Conservation (phyloP, 2,888 invertebrate species). For the Physocephala rufipes region DNA sequence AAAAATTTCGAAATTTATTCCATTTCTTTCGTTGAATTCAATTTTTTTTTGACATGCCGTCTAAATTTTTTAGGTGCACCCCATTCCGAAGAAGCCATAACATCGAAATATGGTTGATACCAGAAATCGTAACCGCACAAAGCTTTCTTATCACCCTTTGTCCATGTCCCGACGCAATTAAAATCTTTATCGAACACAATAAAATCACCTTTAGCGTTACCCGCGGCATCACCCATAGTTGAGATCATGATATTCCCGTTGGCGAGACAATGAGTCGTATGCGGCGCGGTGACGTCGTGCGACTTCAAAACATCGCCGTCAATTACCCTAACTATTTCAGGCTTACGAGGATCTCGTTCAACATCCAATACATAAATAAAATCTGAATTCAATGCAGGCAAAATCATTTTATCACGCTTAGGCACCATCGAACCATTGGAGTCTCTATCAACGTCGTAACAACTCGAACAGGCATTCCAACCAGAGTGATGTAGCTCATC, state of each 20-base stretch:
- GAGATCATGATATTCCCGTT: constrained; percentile 95
- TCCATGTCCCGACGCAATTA: constrained; percentile 74
- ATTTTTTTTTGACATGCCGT: constrained; percentile 49
- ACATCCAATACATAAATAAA: constrained; percentile 87
- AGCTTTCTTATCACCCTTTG: constrained; percentile 71
- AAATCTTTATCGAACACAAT: constrained; percentile 86
- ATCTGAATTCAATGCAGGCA: constrained; percentile 84
- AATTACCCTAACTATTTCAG: constrained; percentile 80
- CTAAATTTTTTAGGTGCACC: constrained; percentile 85
- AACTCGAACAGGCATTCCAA: constrained; percentile 97
- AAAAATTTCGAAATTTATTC: too few species aligned
- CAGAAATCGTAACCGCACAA: constrained; percentile 94
- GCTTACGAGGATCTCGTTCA: constrained; percentile 76
- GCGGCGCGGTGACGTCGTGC: constrained; percentile 84
- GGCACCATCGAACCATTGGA: constrained; percentile 63
- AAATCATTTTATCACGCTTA: constrained; percentile 79
- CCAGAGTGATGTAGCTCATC: constrained; percentile 97
- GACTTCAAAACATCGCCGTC: constrained; percentile 82
- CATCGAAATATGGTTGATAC: constrained; percentile 94
- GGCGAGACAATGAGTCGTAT: constrained; percentile 93
- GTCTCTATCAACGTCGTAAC: constrained; percentile 68
- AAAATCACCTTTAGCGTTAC: constrained; percentile 87
- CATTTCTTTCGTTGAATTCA: too few species aligned
- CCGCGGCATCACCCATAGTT: constrained; percentile 88
- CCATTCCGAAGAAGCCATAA: constrained; percentile 94